Percentiles rank a stretch among this genome's conserved stretches.
phyloP scores from a whole-genome alignment of 2,888 invertebrate genomes.

The Drosophila engyochracea region DNA sequence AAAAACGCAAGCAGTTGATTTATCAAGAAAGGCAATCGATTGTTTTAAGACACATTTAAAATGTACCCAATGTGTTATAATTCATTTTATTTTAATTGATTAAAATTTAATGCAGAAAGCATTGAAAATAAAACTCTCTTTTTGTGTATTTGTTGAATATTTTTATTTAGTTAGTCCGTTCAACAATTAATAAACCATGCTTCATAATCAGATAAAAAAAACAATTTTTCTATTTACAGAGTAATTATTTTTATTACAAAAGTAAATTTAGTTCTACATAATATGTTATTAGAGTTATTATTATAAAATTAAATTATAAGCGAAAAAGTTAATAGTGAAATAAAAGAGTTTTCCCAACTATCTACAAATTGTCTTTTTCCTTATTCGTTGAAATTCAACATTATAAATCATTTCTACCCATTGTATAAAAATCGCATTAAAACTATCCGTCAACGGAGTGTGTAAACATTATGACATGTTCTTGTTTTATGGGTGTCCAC shows the following conservation, averaged over 20 bases:
- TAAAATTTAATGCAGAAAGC: neutral
- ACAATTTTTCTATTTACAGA: rapidly evolving
- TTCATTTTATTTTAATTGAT: neutral
- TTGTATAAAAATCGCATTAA: neutral
- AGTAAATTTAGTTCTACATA: neutral
- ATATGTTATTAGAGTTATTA: neutral
- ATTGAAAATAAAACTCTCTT: neutral
- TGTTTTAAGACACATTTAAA: neutral
- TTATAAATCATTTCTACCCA: neutral
- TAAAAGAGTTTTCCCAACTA: neutral
- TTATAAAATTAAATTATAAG: neutral
- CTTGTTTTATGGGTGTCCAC: neutral
- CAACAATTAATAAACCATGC: too few species aligned
- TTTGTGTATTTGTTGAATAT: neutral
- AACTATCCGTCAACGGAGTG: slow-evolving; percentile 16
- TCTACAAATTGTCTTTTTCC: neutral
- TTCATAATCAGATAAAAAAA: neutral
- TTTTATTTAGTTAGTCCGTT: neutral
- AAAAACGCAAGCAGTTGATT: neutral
- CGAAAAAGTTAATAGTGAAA: neutral
- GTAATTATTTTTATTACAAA: neutral
- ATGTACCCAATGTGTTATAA: too few species aligned
- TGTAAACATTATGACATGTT: slow-evolving; percentile 28
- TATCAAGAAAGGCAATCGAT: neutral
- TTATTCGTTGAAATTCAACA: neutral